Base-by-base conservation (phyloP, 2,113 vertebrate species). In the Syngnathus typhle region DNA sequence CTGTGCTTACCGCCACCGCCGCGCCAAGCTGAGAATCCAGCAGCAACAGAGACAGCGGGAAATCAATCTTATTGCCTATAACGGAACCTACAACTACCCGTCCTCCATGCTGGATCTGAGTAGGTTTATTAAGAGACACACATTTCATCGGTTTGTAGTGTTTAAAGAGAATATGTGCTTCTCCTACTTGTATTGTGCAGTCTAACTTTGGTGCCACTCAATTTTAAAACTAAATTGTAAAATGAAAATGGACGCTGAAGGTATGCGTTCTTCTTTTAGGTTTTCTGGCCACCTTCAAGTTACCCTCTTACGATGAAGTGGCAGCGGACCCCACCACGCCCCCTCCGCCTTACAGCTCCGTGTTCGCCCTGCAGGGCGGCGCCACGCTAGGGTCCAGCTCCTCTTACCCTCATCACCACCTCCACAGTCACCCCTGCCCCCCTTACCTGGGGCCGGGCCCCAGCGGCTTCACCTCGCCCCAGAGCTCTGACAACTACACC, bases 1-100 rank as follows among this genome's bases (percentile, higher is more conserved):
- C 87, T 98, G 95, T 38, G 96, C 94, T 18, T 96, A 95, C 86
- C 93, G 95, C 56, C 96, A 98, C 76, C 93, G 96, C n/a, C 90
- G 96, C 56, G 93, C 95, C 82, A 98, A 98, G 82, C 91, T 96
- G 84, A 92, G 94, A 60, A 82, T 96, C 79, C 96, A 98, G 71
- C 96, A 98, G 84, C 96, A 98, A 87, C 95, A 98, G 89, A 91
- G 96, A 58, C 96, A 98, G 89, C 91, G 94, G 18, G 95, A 98
- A 90, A 98, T 98, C 89, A 97, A 96, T 89, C 92, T 98, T 76
- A 93, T 97, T 43, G 95, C 95, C 71, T 98, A 97, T 80, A 94
- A 95, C 0, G 94, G 95, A 76, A 94, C 95, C 72, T 95, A 92
- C 90, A 93, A 93, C 43, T 94, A 92, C 79, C 91, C 93, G 12